Conservation (phyloP, 2,888 invertebrate genomes). For the Corbicula japonica region DNA sequence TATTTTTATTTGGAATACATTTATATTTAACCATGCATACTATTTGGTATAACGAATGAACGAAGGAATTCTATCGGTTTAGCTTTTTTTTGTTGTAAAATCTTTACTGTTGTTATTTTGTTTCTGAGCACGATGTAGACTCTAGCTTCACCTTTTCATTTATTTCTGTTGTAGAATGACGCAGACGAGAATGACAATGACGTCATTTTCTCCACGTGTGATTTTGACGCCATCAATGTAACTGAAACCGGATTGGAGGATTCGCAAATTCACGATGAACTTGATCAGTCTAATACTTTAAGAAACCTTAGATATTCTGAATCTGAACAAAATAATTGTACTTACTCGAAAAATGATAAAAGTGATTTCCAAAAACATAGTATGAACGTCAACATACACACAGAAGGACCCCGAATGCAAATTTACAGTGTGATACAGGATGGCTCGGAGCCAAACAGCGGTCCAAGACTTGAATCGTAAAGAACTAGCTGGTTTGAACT, state of each 20-base stretch:
- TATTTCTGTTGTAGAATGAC: constrained; percentile 43
- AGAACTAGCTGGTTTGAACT: too few species aligned
- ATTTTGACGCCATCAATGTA: constrained; percentile 6
- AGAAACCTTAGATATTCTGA: background rate
- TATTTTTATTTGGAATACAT: too few species aligned
- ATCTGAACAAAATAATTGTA: background rate
- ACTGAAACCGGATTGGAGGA: constrained; percentile 3
- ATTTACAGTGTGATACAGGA: constrained; percentile 23
- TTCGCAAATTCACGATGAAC: constrained; percentile 13
- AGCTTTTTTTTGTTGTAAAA: too few species aligned
- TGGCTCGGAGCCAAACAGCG: background rate
- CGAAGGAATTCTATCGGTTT: too few species aligned
- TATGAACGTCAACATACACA: background rate
- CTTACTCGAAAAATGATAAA: background rate
- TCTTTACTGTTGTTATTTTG: too few species aligned
- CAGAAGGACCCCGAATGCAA: constrained; percentile 11
- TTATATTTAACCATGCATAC: too few species aligned
- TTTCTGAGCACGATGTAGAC: too few species aligned
- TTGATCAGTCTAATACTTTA: background rate
- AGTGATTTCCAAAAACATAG: background rate
- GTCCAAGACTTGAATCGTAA: background rate
- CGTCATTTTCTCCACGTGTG: constrained; percentile 42
- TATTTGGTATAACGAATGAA: too few species aligned
- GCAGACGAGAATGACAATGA: constrained; percentile 61
- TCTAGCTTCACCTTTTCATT: constrained; percentile 6